Conservation (phyloP, 2,113 vertebrate species). For the Bos indicus region DNA sequence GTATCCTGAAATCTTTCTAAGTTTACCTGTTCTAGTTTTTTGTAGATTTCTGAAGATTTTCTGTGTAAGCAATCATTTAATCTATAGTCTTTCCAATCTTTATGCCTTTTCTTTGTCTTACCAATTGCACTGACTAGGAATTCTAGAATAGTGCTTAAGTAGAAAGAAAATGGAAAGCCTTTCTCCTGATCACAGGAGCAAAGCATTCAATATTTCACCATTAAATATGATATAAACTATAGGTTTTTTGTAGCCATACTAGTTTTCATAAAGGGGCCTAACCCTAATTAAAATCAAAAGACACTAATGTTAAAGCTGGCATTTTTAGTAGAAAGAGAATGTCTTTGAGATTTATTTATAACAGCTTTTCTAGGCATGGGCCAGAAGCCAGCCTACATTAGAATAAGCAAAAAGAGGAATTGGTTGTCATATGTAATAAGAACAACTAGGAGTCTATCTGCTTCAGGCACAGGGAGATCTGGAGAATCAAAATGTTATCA, state of each 20-base stretch:
- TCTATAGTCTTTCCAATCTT: neutral
- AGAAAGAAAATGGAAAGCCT: neutral
- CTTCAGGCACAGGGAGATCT: neutral
- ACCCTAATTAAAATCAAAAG: constrained; percentile 2
- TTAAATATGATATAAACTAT: neutral
- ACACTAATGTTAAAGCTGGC: neutral
- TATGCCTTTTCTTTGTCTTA: neutral
- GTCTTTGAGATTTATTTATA: neutral
- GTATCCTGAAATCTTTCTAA: neutral
- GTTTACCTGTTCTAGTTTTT: neutral
- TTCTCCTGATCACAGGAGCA: neutral
- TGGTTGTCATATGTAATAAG: neutral
- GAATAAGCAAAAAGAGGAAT: neutral
- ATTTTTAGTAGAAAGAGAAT: neutral
- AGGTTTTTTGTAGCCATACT: neutral
- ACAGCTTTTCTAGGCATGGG: neutral
- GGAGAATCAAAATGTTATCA: neutral
- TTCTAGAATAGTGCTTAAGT: neutral
- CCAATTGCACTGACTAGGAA: neutral
- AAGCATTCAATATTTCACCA: neutral
- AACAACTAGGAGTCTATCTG: neutral
- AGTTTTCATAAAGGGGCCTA: neutral
- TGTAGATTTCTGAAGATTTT: neutral
- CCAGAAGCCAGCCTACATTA: neutral
- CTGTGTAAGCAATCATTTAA: neutral